phyloP scores from a whole-genome alignment of 2,113 vertebrate species.

The Clupea harengus region DNA sequence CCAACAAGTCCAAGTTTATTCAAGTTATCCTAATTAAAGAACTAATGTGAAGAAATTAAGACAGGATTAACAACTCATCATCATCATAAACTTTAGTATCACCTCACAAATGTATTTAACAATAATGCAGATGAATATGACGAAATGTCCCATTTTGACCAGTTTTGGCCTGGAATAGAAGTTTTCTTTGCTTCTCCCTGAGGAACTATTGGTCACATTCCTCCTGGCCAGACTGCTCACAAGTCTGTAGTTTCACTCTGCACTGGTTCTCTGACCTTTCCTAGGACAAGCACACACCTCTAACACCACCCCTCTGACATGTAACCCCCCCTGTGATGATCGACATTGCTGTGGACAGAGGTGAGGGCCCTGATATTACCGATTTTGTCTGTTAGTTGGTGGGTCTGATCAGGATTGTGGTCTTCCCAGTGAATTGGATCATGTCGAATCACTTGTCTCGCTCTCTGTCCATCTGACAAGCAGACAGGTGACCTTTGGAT shows the following conservation, averaged over 20 bases:
- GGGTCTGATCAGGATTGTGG: not conserved
- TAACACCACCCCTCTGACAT: not conserved
- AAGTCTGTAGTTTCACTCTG: not conserved
- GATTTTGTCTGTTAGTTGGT: not conserved
- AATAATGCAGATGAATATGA: not conserved
- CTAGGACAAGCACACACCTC: not conserved
- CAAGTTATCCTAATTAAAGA: not conserved
- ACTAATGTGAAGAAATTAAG: too few species aligned
- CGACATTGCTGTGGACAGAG: not conserved
- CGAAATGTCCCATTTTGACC: not conserved
- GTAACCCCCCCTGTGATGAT: not conserved
- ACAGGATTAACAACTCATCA: not conserved
- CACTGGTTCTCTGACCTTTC: conserved; percentile 6
- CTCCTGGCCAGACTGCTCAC: not conserved
- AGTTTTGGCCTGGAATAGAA: not conserved
- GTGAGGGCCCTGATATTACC: not conserved
- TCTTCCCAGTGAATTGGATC: conserved; percentile 18
- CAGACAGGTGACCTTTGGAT: conserved; percentile 54
- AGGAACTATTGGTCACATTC: not conserved
- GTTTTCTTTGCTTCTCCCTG: too few species aligned
- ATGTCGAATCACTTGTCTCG: conserved; percentile 6
- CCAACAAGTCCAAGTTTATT: not conserved
- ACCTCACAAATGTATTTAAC: too few species aligned
- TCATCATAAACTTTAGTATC: not conserved
- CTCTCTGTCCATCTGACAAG: conserved; percentile 37